phyloP scores from a whole-genome alignment of 2,888 invertebrate species.

The Cosmorhoe ocellata region DNA sequence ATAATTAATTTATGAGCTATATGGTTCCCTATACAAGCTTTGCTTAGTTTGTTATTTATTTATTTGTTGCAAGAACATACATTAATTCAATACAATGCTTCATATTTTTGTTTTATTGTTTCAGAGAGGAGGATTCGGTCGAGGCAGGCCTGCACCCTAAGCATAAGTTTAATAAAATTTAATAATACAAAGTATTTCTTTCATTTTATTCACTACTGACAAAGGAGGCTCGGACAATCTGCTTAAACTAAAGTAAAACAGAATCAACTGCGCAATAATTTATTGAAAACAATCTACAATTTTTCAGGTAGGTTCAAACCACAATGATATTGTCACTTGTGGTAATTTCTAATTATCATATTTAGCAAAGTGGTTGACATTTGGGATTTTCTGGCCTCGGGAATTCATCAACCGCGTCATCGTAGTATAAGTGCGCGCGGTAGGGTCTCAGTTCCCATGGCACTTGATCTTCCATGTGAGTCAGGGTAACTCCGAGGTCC shows the following conservation, averaged over 20 bases:
- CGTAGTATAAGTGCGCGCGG: constrained; percentile 87
- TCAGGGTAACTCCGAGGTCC: constrained; percentile 92
- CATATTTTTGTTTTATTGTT: constrained; percentile 54
- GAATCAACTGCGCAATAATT: constrained; percentile 37
- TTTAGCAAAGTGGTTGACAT: constrained; percentile 40
- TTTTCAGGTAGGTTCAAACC: background rate
- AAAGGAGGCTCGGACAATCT: no score
- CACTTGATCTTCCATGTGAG: constrained; percentile 89
- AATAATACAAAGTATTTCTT: constrained; percentile 26
- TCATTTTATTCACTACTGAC: background rate
- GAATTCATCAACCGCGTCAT: constrained; percentile 89
- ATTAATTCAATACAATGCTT: no score
- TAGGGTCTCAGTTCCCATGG: constrained; percentile 91
- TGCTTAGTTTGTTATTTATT: no score
- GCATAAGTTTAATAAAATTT: constrained; percentile 67
- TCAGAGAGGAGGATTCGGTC: constrained; percentile 91
- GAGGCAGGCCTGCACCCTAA: constrained; percentile 85
- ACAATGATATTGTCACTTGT: constrained; percentile 5
- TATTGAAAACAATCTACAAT: constrained; percentile 46
- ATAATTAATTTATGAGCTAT: no score
- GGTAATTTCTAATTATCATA: constrained; percentile 3
- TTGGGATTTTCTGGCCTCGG: constrained; percentile 85
- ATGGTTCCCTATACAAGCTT: no score
- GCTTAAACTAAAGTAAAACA: background rate
- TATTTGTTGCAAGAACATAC: no score